Percentiles rank a stretch among this genome's conserved stretches.
Evolutionary conservation across 2,888 invertebrate species (phyloP).

Genomic region (Pomacea canaliculata): DNA sequence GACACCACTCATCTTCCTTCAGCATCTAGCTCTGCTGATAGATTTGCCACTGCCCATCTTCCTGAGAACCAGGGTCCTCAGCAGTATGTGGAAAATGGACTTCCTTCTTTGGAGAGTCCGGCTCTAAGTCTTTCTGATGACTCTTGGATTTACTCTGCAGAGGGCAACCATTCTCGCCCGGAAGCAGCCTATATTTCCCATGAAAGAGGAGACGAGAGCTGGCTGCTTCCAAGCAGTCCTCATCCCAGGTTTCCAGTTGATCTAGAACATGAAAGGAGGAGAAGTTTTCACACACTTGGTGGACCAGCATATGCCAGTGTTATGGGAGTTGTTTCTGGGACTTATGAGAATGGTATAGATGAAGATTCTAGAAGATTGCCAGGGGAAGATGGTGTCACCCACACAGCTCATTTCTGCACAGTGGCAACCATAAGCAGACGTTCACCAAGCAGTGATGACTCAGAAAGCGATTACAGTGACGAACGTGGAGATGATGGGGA

Average conservation of each 20-base stretch:
- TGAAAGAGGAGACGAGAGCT: conserved; percentile 6
- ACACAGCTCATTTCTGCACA: too few species aligned
- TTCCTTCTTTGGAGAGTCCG: conserved; percentile 2
- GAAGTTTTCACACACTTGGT: not conserved
- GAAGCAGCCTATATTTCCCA: not conserved
- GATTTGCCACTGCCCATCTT: not conserved
- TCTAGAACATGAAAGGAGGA: not conserved
- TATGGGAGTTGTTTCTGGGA: not conserved
- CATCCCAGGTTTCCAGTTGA: conserved; percentile 5
- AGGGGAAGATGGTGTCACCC: not conserved
- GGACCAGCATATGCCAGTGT: not conserved
- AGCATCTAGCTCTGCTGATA: not conserved
- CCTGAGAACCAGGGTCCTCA: not conserved
- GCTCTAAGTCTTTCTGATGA: conserved; percentile 16
- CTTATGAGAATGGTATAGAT: not conserved
- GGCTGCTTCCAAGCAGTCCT: conserved; percentile 4
- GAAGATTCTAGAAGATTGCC: not conserved
- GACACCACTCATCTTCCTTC: conserved; percentile 1
- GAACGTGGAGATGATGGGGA: conserved; percentile 16
- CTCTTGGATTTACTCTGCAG: conserved; percentile 18
- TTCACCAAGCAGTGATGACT: conserved; percentile 8
- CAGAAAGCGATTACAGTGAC: conserved; percentile 15
- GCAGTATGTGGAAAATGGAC: not conserved
- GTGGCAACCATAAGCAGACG: too few species aligned
- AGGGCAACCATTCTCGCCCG: not conserved